Conservation (phyloP, 2,797 vertebrate genomes). For the Amphiprion clarkii region DNA sequence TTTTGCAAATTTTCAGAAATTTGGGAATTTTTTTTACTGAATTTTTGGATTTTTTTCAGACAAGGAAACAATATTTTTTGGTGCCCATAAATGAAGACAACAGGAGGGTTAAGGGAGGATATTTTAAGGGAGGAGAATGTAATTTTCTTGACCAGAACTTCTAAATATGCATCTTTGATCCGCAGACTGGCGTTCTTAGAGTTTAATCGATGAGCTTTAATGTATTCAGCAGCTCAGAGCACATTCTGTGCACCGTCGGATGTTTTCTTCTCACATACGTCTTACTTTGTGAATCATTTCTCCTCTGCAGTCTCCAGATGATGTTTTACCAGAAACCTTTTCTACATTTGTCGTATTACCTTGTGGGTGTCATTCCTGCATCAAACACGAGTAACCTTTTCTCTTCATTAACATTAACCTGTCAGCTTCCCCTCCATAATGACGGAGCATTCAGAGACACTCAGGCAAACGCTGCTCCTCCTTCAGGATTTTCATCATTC, state of each 20-base stretch:
- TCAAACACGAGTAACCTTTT: slow-evolving; percentile 22
- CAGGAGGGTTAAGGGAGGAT: too few relatives aligned
- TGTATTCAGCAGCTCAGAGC: too few relatives aligned
- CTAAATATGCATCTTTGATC: too few relatives aligned
- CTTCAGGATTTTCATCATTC: slow-evolving; percentile 48
- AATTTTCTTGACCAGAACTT: too few relatives aligned
- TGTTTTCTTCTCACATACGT: neutral
- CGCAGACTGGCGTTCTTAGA: too few relatives aligned
- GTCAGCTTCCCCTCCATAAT: slow-evolving; percentile 38
- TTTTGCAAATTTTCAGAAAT: too few relatives aligned
- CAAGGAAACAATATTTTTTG: too few relatives aligned
- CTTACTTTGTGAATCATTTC: neutral
- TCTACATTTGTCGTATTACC: neutral
- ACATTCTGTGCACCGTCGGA: neutral
- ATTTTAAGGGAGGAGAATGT: too few relatives aligned
- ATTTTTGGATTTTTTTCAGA: too few relatives aligned
- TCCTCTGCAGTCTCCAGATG: neutral
- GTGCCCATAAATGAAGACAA: too few relatives aligned
- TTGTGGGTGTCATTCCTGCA: neutral
- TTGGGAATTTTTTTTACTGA: too few relatives aligned
- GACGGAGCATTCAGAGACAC: slow-evolving; percentile 36
- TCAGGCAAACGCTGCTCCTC: slow-evolving; percentile 27
- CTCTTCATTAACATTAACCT: slow-evolving; percentile 32
- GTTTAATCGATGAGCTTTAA: too few relatives aligned
- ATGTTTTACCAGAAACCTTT: slow-evolving; percentile 9